Evolutionary conservation across 2,113 vertebrate species (phyloP).

Genomic region (Amphiprion ocellaris): DNA sequence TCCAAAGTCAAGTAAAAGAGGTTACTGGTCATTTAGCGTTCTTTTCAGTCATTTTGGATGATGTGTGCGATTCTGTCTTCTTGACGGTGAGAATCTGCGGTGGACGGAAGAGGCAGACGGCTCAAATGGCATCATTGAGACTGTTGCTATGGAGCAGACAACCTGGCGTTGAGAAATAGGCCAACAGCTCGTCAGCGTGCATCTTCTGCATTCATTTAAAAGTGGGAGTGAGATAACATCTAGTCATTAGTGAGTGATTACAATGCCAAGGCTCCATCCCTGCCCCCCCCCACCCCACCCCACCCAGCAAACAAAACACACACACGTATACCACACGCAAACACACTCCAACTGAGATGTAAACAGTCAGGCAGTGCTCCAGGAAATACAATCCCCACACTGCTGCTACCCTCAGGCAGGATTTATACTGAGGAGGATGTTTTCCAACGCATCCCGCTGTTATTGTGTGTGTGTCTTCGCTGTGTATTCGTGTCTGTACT

Average conservation of each 20-base stretch:
- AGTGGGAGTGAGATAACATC: constrained; percentile 80
- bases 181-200: constrained; percentile 65
- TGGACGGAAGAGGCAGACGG: constrained; percentile 44
- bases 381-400: constrained; percentile 79
- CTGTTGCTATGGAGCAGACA: constrained; percentile 69
- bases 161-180: constrained; percentile 66
- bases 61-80: no score
- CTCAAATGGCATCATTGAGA: constrained; percentile 59
- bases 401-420: constrained; percentile 74
- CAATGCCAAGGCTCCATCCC: constrained; percentile 72
- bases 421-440: constrained; percentile 77
- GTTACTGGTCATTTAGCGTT: constrained; percentile 18
- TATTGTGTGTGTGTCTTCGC: constrained; percentile 36
- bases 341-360: constrained; percentile 70
- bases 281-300: constrained; percentile 42
- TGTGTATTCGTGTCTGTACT: constrained; percentile 15
- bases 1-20: constrained; percentile 1
- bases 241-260: constrained; percentile 81
- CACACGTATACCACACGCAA: constrained; percentile 30
- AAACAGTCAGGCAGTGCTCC: constrained; percentile 76
- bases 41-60: neutral
- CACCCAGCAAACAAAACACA: constrained; percentile 38
- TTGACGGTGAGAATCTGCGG: constrained; percentile 16
- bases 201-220: constrained; percentile 77
- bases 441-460: constrained; percentile 66